Evolutionary conservation across 2,797 vertebrate genomes (phyloP), one percentile per base, ranked within the genome.

Genomic region (Numenius phaeopus): DNA sequence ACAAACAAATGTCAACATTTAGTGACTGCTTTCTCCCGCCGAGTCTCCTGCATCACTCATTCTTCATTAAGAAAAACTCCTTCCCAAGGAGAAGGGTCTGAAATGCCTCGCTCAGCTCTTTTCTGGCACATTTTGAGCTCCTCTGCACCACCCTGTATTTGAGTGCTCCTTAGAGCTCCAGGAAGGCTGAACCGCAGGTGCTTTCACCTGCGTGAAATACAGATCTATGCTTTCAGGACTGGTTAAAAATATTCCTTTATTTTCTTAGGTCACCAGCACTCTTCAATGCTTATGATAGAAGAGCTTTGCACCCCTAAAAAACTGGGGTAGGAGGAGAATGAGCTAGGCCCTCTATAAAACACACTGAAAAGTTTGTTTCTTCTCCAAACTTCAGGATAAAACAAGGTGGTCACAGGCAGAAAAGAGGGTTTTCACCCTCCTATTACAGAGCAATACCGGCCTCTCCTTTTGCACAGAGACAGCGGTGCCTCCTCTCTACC

Each of bases 31-130:
- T 81, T 40, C 39, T 72, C 83, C 69, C 2, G 1, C 37, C 22
- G 67, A 66, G 39, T 6, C 49, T 64, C 64, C 58, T 54, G 46
- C n/a, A 47, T 69, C 49, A 7, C 40, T 83, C 40, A 21, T 16
- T 75, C 46, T 67, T 34, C 27, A 19, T 39, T 27, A 42, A 52
- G 65, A 69, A 65, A 40, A 67, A 4, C 5, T 47, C 30, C 30
- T 47, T 83, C 44, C 80, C 65, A 19, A 58, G 24, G 20, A 6
- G 20, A 27, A 3, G 23, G 3, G 4, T 5, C 64, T 47, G 58
- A 55, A 76, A 18, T 2, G 1, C 10, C 11, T 16, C 1, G 3
- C 23, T 49, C 37, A 6, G 40, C n/a, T 23, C 7, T 8, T 65
- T 83, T 12, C 52, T 66, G 58, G 32, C 22, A n/a, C 17, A 4